Evolutionary conservation across 2,888 invertebrate genomes (phyloP), one percentile per base, ranked within the genome.

Genomic region (Drosophila borborema): DNA sequence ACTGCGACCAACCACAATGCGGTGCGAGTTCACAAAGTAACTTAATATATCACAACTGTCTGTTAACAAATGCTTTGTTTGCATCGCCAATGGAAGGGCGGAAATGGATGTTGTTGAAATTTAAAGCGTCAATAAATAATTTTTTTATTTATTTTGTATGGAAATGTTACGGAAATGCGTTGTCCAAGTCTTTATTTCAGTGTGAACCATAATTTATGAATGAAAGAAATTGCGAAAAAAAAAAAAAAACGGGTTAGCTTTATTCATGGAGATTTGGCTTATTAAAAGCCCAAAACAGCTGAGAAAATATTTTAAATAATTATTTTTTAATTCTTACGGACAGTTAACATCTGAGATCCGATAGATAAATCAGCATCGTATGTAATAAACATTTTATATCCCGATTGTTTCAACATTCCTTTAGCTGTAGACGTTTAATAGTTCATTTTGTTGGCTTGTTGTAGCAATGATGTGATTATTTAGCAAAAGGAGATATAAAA

Each of bases 91-190:
- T 18, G 41, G 6, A 48, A 20, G 3, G 53, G 16, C 51, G 63
- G 46, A 78, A 78, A 60, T 70, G 79, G 79, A 77, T 49, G 40
- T 20, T 41, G 56, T n/a, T 58, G 16, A 49, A 56, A 31, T 55
- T 51, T 62, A 36, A 59, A 31, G 54, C 23, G 7, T 23, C 34
- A 41, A 64, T 62, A 40, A 54, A 40, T n/a, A 46, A 54, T 48
- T 34, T 36, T 60, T 46, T 34, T 41, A 36, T 20, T 12, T n/a
- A 12, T 36, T 36, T 1, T 10, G 20, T 2, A 18, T 1, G 53
- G 20, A 28, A 48, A 14, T 56, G 3, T 12, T 5, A 9, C 40
- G 36, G 48, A 55, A 45, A 18, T 40, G 20, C 3, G 14, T n/a
- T 10, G 10, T 8, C 8, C 7, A 14, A 36, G 12, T 20, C 28